Percentiles rank a stretch among this genome's conserved stretches.
These are phyloP conservation scores for Vanessa atalanta DNA, from an alignment of 1,140 invertebrate species.

Conservation along the genomic window DNA sequence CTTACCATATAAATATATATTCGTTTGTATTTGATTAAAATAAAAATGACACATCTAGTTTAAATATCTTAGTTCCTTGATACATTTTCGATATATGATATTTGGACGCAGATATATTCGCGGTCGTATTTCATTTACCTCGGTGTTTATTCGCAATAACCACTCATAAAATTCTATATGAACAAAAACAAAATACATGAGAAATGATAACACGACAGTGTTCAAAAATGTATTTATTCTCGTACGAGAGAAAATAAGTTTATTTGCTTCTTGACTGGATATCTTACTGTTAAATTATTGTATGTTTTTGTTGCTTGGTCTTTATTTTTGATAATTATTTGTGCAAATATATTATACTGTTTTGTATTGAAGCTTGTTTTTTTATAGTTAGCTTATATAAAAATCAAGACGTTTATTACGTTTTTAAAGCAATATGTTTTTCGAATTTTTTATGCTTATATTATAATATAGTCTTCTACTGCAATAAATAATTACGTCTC, in stretches of 20 bases:
- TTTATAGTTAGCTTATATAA: too few species aligned
- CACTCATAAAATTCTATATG: slow-evolving; percentile 37
- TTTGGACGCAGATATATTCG: slow-evolving; percentile 44
- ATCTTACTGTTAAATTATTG: too few species aligned
- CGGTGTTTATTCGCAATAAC: slow-evolving; percentile 38
- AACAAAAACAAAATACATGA: slow-evolving; percentile 27
- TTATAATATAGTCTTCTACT: too few species aligned
- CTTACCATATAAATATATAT: background rate
- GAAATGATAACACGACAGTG: background rate
- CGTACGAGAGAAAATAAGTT: background rate
- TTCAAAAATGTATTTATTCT: slow-evolving; percentile 3
- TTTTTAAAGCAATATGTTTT: too few species aligned
- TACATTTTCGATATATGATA: slow-evolving; percentile 45
- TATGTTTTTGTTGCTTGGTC: too few species aligned
- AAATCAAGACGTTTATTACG: too few species aligned
- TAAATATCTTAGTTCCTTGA: background rate
- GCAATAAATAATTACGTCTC: too few species aligned
- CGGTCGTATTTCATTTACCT: slow-evolving; percentile 48
- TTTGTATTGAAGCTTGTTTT: too few species aligned
- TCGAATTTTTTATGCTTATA: too few species aligned
- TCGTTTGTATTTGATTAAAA: background rate
- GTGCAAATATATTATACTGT: too few species aligned
- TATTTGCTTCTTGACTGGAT: background rate
- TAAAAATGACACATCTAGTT: slow-evolving; percentile 13
- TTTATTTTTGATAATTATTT: too few species aligned